Base-by-base conservation (phyloP, 2,113 vertebrate species). In the Saccopteryx leptura region DNA sequence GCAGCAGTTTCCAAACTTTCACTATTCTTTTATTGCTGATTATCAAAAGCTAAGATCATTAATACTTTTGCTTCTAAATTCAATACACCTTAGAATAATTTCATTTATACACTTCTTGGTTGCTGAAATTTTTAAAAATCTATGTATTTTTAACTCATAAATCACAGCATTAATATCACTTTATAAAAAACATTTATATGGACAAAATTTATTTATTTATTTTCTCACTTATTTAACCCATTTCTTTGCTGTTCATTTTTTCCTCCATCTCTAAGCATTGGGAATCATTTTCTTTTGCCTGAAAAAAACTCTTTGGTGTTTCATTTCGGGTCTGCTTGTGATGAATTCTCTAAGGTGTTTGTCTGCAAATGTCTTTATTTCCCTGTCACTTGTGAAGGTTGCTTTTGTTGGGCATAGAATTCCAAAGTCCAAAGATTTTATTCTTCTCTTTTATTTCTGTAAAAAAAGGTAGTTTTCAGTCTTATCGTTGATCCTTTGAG, bases 51-150 rank as follows among this genome's bases (percentile, higher is more conserved):
- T 60, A 76, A 10, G 33, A 60, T 61, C 17, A 68, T 92, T 82
- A 58, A 76, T 9, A 68, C 18, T 76, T 92, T 50, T 88, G 66
- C 24, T 83, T 88, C 81, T 75, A 88, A 76, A 75, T 68, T 71
- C 18, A 76, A 88, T 24, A 11, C 52, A 88, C 31, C 28, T 68
- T 78, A 58, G 23, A 68, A 60, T 39, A 82, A 79, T 78, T 72
- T 63, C 31, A 66, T 58, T 71, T 66, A 72, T 13, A 72, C 9
- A 1, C 31, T 7, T 48, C n/a, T 65, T 19, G 23, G n/a, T 50
- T 88, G 11, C 21, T 58, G 65, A 76, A 48, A 76, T 54, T 31
- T 68, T 76, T 9, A 56, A 81, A 61, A 81, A 26, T 61, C 21
- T n/a, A 17, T 65, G 31, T 80, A 12, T 74, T 87, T 87, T 60